A percentile compares a stretch with the other conserved stretches of the same genome.
phyloP scores from a whole-genome alignment of 2,797 vertebrate genomes.

The Prunella strophiata region DNA sequence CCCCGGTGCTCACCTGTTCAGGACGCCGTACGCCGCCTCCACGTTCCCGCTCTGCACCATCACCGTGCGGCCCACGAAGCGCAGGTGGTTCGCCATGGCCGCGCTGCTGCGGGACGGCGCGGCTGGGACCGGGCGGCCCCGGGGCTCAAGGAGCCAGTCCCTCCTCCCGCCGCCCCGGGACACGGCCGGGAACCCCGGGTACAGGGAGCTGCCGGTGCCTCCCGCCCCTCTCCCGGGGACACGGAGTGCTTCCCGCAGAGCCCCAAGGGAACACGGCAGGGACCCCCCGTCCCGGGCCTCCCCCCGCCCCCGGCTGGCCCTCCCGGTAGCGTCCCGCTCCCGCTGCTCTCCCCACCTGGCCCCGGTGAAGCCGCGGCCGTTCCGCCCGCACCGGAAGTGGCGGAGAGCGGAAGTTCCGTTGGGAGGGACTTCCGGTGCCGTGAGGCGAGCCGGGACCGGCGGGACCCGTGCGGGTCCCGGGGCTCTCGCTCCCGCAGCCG shows the following conservation, averaged over 20 bases:
- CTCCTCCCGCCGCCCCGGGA: neutral
- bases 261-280: neutral
- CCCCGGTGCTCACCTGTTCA: neutral
- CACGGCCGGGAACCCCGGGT: neutral
- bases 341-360: neutral
- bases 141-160: neutral
- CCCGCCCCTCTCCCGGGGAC: neutral
- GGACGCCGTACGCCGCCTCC: neutral
- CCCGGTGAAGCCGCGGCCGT: neutral
- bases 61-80: slow-evolving; percentile 26
- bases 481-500: neutral
- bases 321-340: no score
- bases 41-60: slow-evolving; percentile 32
- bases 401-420: accelerated
- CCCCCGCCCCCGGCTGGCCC: neutral
- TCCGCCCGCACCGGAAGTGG: neutral
- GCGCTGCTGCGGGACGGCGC: neutral
- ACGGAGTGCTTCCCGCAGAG: neutral
- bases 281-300: neutral
- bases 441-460: neutral
- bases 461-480: no score
- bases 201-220: neutral
- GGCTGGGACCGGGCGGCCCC: neutral
- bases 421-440: neutral
- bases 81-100: slow-evolving; percentile 7